These are phyloP conservation scores for Eumacrocentrus americanus DNA, from an alignment of 2,888 invertebrate species.

Conservation along the genomic window DNA sequence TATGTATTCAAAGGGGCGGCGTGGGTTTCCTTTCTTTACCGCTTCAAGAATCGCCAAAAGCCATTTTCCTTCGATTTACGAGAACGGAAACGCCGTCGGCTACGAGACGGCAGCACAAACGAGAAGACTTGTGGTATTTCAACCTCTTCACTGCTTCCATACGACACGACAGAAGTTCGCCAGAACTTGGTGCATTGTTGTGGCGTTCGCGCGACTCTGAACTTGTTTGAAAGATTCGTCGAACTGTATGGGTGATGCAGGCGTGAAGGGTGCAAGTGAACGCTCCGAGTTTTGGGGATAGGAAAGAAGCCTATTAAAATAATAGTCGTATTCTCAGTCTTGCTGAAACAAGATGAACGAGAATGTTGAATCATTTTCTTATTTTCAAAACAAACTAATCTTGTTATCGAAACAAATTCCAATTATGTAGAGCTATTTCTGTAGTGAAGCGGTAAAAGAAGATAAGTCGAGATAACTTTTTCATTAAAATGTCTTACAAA, in stretches of 20 bases:
- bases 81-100: conserved; percentile 24
- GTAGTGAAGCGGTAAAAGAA: too few species aligned
- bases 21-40: conserved; percentile 4
- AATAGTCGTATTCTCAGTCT: not conserved
- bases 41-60: conserved; percentile 28
- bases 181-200: conserved; percentile 55
- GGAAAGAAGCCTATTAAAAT: not conserved
- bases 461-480: too few species aligned
- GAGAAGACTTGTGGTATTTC: conserved; percentile 20
- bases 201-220: conserved; percentile 46
- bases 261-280: conserved; percentile 15
- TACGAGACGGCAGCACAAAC: conserved; percentile 18
- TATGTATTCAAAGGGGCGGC: conserved; percentile 20
- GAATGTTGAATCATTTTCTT: not conserved
- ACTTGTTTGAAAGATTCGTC: conserved; percentile 42
- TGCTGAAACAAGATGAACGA: not conserved
- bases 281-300: not conserved
- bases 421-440: too few species aligned
- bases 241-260: conserved; percentile 1
- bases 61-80: conserved; percentile 30
- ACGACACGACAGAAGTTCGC: conserved; percentile 43
- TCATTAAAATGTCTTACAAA: too few species aligned
- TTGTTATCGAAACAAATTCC: too few species aligned
- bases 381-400: too few species aligned
- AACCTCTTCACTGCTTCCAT: not conserved